phyloP scores from a whole-genome alignment of 2,888 invertebrate species.

The Philereme transversata region DNA sequence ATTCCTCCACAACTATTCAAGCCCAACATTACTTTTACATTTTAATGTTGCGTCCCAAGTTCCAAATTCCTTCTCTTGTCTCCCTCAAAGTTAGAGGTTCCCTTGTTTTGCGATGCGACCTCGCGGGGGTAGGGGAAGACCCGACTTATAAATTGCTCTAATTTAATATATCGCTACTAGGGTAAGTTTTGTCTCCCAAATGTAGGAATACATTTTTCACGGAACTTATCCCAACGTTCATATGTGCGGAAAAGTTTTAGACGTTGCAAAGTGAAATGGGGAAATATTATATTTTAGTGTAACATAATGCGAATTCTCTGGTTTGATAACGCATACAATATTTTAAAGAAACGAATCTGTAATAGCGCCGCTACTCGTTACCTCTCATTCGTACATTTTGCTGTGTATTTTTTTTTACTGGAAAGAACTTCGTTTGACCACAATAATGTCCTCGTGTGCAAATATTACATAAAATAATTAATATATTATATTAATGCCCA shows the following conservation, averaged over 20 bases:
- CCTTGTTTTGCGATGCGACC: constrained; percentile 20
- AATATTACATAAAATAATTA: no score
- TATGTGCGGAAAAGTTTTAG: constrained; percentile 26
- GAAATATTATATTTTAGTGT: constrained; percentile 9
- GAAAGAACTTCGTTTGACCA: no score
- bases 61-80: constrained; percentile 22
- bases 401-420: no score
- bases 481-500: no score
- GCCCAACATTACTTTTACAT: constrained; percentile 24
- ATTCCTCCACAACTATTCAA: constrained; percentile 28
- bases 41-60: constrained; percentile 27
- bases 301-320: no score
- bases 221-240: constrained; percentile 32
- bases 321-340: no score
- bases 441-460: no score
- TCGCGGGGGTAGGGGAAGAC: constrained; percentile 46
- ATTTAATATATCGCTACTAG: constrained; percentile 61
- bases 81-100: constrained; percentile 14
- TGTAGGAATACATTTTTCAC: constrained; percentile 39
- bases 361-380: no score
- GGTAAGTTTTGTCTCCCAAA: constrained; percentile 37
- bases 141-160: constrained; percentile 75
- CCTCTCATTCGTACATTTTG: no score
- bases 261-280: constrained; percentile 12
- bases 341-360: no score